phyloP scores from a whole-genome alignment of 1,140 invertebrate genomes.

The Yoshiicerus persimilis region DNA sequence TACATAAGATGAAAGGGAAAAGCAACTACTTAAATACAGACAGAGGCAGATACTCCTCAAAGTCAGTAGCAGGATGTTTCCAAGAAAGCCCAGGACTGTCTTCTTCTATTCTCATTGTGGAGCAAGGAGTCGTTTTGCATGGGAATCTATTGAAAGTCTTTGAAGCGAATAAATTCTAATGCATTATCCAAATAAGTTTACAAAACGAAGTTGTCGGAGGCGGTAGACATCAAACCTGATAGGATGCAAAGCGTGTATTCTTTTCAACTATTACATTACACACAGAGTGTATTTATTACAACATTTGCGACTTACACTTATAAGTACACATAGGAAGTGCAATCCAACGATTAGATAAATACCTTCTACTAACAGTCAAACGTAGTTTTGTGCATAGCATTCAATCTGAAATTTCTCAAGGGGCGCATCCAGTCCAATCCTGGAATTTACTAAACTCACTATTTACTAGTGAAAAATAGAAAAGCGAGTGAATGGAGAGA shows the following conservation, averaged over 20 bases:
- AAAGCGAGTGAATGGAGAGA: background rate
- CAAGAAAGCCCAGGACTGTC: background rate
- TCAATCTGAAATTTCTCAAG: background rate
- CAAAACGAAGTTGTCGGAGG: background rate
- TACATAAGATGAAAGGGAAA: constrained; percentile 37
- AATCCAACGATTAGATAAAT: background rate
- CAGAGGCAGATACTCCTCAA: background rate
- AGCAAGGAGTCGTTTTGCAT: background rate
- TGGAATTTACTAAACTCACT: background rate
- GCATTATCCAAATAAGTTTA: constrained; percentile 45
- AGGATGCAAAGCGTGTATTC: too few relatives aligned
- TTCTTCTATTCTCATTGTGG: background rate
- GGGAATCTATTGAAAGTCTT: constrained; percentile 18
- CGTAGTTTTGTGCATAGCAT: background rate
- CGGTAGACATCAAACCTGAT: background rate
- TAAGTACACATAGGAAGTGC: too few relatives aligned
- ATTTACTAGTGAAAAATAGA: too few relatives aligned
- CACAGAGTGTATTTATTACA: too few relatives aligned
- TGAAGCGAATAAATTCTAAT: constrained; percentile 38
- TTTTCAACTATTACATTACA: too few relatives aligned
- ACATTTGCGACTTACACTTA: too few relatives aligned
- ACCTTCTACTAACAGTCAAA: background rate
- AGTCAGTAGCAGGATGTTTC: background rate
- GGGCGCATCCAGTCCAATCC: background rate
- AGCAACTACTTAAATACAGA: background rate